Conservation (phyloP, 1,140 invertebrate species). For the Dolichoris vasculosae region DNA sequence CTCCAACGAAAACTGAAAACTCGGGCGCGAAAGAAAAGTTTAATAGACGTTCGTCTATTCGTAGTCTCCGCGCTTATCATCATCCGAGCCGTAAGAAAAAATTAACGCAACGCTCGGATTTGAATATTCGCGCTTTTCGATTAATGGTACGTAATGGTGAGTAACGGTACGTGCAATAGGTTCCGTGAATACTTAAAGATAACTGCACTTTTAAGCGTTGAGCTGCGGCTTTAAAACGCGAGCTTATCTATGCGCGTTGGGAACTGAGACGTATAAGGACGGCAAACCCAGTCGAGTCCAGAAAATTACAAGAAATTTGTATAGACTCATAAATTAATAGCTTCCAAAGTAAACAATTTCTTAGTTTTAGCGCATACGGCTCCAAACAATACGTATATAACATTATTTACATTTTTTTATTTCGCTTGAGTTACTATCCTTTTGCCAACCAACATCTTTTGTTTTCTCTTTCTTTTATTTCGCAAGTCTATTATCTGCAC, state of each 20-base stretch:
- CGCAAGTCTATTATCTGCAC: background rate
- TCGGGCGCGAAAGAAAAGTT: no score
- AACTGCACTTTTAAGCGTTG: background rate
- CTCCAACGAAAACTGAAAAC: background rate
- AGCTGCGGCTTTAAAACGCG: background rate
- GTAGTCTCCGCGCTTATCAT: no score
- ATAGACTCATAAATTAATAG: background rate
- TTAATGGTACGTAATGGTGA: background rate
- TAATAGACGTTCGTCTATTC: no score
- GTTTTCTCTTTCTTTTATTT: constrained; percentile 9
- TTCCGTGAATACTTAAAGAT: background rate
- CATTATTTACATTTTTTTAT: background rate
- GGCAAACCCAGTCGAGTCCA: background rate
- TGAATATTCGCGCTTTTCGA: background rate
- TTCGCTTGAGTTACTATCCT: background rate
- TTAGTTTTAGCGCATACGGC: background rate
- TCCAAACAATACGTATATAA: background rate
- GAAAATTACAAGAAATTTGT: background rate
- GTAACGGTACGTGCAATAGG: background rate
- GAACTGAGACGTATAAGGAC: background rate
- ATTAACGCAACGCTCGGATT: background rate
- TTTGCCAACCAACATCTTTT: background rate
- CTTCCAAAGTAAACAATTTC: background rate
- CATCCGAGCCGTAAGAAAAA: no score
- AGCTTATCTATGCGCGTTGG: background rate